Conservation (phyloP, 2,888 invertebrate species). For the Himalopsyche japonica region DNA sequence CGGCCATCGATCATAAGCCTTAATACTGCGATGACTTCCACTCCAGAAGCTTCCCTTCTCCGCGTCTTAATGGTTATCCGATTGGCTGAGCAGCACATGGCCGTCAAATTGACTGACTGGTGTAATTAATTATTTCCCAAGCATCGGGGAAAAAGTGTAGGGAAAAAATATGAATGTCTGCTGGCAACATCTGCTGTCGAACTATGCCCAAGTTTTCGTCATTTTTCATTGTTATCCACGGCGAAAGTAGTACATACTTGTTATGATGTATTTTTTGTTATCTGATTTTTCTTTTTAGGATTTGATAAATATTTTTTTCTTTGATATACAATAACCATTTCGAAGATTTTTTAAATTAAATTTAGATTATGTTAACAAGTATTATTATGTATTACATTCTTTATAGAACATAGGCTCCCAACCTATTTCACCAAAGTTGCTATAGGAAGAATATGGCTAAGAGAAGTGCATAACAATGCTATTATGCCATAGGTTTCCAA, state of each 20-base stretch:
- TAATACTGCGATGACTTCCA: not conserved
- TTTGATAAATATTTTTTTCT: too few relatives aligned
- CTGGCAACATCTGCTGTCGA: conserved; percentile 1
- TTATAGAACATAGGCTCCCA: too few relatives aligned
- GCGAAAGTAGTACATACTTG: not conserved
- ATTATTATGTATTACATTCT: too few relatives aligned
- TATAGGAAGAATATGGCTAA: too few relatives aligned
- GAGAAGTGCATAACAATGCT: too few relatives aligned
- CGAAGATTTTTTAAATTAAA: too few relatives aligned
- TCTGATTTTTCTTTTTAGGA: too few relatives aligned
- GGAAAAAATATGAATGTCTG: not conserved
- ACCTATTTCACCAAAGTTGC: too few relatives aligned
- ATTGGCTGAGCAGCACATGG: conserved; percentile 1
- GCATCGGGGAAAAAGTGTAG: not conserved
- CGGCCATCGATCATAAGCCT: not conserved
- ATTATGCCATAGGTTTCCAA: conserved; percentile 5
- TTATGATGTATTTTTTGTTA: not conserved
- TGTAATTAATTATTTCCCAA: not conserved
- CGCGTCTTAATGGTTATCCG: not conserved
- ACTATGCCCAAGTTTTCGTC: not conserved
- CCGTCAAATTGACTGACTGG: conserved; percentile 1
- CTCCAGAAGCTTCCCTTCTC: not conserved
- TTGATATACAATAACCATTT: too few relatives aligned
- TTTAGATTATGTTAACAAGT: too few relatives aligned
- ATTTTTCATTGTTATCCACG: not conserved